Percentiles rank a stretch among this genome's conserved stretches.
phyloP scores from a whole-genome alignment of 1,140 invertebrate species.

The Drosophila nigromelanica region DNA sequence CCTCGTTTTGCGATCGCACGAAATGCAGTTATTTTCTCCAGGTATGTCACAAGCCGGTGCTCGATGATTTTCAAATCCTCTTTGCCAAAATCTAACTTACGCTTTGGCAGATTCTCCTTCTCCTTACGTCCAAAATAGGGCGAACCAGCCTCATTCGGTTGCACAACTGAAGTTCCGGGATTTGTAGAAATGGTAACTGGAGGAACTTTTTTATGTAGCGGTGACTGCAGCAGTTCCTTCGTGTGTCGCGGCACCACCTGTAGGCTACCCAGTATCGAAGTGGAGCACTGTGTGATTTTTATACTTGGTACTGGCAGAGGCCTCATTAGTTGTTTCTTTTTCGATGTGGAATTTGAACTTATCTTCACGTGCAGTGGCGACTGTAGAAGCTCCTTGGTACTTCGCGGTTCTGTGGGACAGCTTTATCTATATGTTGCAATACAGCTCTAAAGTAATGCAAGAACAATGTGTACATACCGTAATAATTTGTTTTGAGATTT shows the following conservation, averaged over 20 bases:
- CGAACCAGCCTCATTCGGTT: neutral
- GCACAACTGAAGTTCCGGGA: neutral
- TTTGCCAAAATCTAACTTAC: constrained; percentile 14
- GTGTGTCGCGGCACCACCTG: constrained; percentile 8
- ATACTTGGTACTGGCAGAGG: neutral
- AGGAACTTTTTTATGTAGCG: constrained; percentile 15
- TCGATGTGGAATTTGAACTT: neutral
- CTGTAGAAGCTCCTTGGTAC: neutral
- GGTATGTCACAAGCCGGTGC: neutral
- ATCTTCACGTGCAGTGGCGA: neutral
- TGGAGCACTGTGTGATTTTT: neutral
- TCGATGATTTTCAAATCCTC: neutral
- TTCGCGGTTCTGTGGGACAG: neutral
- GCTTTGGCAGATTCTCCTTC: neutral
- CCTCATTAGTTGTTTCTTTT: neutral
- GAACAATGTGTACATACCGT: neutral
- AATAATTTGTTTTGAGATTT: neutral
- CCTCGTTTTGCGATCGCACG: constrained; percentile 10
- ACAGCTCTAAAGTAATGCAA: neutral
- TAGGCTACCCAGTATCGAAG: neutral
- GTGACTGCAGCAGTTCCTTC: constrained; percentile 14
- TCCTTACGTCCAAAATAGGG: no score
- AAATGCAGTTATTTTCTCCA: neutral
- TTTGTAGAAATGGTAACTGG: neutral
- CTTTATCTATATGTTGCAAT: neutral